Conservation (phyloP, 2,888 invertebrate species). For the Dyspetes luteomarginatus region DNA sequence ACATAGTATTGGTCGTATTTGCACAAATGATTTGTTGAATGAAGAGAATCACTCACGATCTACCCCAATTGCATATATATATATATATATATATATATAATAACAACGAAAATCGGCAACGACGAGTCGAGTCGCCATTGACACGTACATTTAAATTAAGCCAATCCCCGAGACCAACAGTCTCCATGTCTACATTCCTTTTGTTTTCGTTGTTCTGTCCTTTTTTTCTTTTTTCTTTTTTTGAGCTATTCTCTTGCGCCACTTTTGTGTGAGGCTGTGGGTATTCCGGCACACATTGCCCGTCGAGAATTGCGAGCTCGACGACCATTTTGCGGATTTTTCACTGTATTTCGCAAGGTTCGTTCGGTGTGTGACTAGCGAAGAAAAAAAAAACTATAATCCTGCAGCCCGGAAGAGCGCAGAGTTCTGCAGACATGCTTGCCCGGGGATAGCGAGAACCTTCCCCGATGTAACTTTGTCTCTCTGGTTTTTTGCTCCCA, state of each 20-base stretch:
- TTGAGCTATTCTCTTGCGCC: neutral
- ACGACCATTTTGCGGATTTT: neutral
- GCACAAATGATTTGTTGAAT: constrained; percentile 44
- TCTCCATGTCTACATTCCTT: neutral
- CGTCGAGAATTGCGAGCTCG: neutral
- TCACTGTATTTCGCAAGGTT: neutral
- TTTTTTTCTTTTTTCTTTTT: neutral
- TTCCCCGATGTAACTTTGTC: constrained; percentile 4
- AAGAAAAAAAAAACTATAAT: constrained; percentile 47
- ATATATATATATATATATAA: neutral
- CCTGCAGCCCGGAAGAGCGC: constrained; percentile 4
- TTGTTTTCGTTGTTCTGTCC: no score
- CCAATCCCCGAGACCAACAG: neutral
- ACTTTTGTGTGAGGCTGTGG: neutral
- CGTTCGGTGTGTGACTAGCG: constrained; percentile 8
- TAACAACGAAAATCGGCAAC: neutral
- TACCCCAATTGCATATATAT: constrained; percentile 28
- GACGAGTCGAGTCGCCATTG: constrained; percentile 3
- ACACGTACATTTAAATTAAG: constrained; percentile 44
- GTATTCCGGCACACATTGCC: neutral
- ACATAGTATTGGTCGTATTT: constrained; percentile 23
- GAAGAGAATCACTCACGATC: constrained; percentile 48
- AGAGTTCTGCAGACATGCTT: constrained; percentile 19
- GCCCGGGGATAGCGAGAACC: neutral
- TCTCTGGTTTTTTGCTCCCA: neutral